Base-by-base conservation (phyloP, 1,140 invertebrate genomes). In the Lucilia sericata region DNA sequence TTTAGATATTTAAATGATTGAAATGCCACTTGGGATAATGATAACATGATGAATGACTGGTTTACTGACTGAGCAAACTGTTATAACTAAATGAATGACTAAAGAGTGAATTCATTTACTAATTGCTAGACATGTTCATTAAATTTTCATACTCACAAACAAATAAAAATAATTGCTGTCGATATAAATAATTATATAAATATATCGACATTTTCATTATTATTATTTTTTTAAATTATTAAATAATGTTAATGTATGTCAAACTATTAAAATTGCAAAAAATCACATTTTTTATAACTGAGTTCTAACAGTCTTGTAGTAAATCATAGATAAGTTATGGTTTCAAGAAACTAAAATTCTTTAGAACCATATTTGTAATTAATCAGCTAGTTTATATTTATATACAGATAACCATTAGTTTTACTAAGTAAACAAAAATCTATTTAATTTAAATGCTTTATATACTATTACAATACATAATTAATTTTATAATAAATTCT, bases 11-110 rank as follows among this genome's bases (percentile, higher is more conserved):
- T 84, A 84, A 87, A 87, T 88, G 88, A 88, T 89, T 88, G 88
- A 89, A 89, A 86, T 85, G 86, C 87, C 88, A 86, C 84, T 36
- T 84, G 87, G 88, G 86, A 88, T 86, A 49, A 80, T 85, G 85
- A 86, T 88, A 87, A 86, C 86, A 88, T 88, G 88, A 90, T 87
- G 88, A 88, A 90, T 90, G 88, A 87, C 85, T 90, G n/a, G 5
- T n/a, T 60, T 12, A 60, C 55, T 60, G 55, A 60, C 13, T 60
- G n/a, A 7, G 3, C 14, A 7, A 60, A 60, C 12, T 55, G 51
- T 9, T 17, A 4, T 60, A 60, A 60, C 55, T 60, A 60, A 60
- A 60, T 17, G 55, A 60, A 60, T 60, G 55, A 60, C 55, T 60
- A 60, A 60, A 60, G 13, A 60, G 14, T 60, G 88, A 88, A 88